Evolutionary conservation across 2,797 vertebrate species (phyloP).

Genomic region (Tenualosa ilisha): DNA sequence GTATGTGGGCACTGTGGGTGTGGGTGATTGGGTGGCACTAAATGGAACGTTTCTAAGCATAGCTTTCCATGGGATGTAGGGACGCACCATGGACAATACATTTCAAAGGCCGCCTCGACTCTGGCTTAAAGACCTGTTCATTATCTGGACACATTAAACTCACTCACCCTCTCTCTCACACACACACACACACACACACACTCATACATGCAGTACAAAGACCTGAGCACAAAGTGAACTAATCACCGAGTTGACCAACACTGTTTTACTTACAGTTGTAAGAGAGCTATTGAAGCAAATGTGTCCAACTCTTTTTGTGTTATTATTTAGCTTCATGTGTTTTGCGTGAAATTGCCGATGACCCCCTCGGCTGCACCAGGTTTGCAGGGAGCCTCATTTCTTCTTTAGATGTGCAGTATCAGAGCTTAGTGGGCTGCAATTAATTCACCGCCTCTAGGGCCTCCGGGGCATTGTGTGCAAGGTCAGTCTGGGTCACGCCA

Average conservation of each 20-base stretch:
- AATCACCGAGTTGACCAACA: conserved; percentile 30
- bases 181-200: conserved; percentile 13
- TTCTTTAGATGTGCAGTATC: conserved; percentile 71
- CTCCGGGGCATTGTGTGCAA: conserved; percentile 75
- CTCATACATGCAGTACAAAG: background rate
- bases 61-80: background rate
- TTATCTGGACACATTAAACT: background rate
- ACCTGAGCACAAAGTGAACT: background rate
- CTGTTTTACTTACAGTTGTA: conserved; percentile 39
- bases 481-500: conserved; percentile 78
- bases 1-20: background rate
- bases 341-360: conserved; percentile 42
- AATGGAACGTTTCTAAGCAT: background rate
- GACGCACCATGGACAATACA: background rate
- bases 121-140: background rate
- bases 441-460: conserved; percentile 78
- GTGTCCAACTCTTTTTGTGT: background rate
- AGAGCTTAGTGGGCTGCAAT: conserved; percentile 75
- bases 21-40: background rate
- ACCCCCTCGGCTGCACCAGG: conserved; percentile 46
- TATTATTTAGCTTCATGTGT: conserved; percentile 25
- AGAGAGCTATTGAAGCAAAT: background rate
- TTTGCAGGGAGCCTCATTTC: conserved; percentile 56
- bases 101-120: background rate
- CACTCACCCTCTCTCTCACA: background rate